These are phyloP conservation scores for Clarias laeviceps DNA, from an alignment of 2,797 vertebrate genomes.

Conservation along the genomic window DNA sequence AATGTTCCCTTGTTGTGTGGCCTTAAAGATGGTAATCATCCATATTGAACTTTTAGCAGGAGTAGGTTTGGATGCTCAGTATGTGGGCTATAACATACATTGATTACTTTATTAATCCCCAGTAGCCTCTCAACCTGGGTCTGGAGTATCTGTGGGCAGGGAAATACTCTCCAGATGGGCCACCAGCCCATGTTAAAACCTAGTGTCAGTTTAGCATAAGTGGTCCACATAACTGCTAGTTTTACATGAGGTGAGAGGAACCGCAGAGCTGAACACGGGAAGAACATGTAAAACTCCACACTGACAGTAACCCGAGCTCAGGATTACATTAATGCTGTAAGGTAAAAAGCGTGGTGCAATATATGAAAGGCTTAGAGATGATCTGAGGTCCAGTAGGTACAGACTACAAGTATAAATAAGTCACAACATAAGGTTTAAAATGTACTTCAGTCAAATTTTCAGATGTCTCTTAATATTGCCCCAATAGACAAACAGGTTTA, in stretches of 20 bases:
- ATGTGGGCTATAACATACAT: neutral
- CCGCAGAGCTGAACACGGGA: neutral
- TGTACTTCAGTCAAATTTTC: no score
- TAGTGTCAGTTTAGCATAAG: neutral
- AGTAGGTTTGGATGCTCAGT: neutral
- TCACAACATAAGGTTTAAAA: no score
- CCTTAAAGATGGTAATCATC: neutral
- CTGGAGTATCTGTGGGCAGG: neutral
- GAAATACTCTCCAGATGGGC: neutral
- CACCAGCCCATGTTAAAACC: neutral
- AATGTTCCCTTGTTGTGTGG: neutral
- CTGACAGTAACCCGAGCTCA: neutral
- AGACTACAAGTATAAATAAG: neutral
- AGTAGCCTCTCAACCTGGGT: neutral
- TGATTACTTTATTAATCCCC: neutral
- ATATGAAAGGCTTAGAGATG: neutral
- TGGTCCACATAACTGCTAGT: no score
- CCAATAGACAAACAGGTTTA: no score
- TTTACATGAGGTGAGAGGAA: neutral
- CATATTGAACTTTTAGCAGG: neutral
- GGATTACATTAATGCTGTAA: neutral
- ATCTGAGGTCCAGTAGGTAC: neutral
- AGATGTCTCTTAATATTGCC: no score
- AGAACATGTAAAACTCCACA: neutral
- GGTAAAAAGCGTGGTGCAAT: neutral